These are phyloP conservation scores for Cataglyphis altisquamis DNA, from an alignment of 2,888 invertebrate species.

Conservation along the genomic window DNA sequence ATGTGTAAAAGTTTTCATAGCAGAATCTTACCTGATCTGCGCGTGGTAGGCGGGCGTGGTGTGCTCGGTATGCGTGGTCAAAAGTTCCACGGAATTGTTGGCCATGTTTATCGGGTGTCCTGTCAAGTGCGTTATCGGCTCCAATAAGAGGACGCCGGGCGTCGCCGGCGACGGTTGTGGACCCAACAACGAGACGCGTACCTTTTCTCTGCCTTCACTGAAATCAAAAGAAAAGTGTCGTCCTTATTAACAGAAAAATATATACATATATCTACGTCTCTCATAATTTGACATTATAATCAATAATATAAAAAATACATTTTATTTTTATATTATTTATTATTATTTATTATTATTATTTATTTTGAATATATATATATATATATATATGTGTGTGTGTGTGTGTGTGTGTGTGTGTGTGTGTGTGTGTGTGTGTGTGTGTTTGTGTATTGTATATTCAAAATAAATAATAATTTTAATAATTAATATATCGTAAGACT, in stretches of 20 bases:
- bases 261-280: background rate
- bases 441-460: background rate
- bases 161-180: slow-evolving; percentile 84
- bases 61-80: slow-evolving; percentile 85
- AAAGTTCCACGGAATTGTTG: slow-evolving; percentile 83
- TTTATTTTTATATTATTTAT: background rate
- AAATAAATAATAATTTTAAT: background rate
- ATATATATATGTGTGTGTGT: too few species aligned
- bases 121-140: slow-evolving; percentile 81
- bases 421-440: too few species aligned
- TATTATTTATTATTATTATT: too few species aligned
- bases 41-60: slow-evolving; percentile 84
- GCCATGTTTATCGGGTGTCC: slow-evolving; percentile 81
- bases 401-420: too few species aligned
- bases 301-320: background rate
- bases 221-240: slow-evolving; percentile 67
- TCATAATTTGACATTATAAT: background rate
- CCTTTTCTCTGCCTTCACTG: slow-evolving; percentile 85
- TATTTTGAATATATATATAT: too few species aligned
- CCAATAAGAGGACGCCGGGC: slow-evolving; percentile 84
- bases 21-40: slow-evolving; percentile 82
- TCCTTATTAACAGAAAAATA: background rate
- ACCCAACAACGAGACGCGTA: slow-evolving; percentile 84
- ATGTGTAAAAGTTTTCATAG: background rate
- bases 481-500: background rate